Evolutionary conservation across 2,888 invertebrate species (phyloP).

Genomic region (Idaea dimidiata): DNA sequence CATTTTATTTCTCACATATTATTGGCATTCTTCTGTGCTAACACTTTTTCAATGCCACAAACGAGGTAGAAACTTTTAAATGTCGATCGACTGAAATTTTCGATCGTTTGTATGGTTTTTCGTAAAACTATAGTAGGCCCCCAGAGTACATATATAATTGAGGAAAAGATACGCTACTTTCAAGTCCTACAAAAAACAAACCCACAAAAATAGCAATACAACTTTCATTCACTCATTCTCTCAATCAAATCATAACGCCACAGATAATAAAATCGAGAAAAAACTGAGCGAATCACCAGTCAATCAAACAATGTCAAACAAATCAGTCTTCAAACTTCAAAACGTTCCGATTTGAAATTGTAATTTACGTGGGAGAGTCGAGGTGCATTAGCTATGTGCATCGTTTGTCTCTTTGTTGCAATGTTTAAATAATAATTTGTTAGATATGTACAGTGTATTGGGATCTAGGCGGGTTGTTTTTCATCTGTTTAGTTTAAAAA

Average conservation of each 20-base stretch:
- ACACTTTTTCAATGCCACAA: too few relatives aligned
- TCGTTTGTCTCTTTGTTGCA: conserved; percentile 33
- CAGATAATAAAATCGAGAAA: not conserved
- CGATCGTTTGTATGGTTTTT: too few relatives aligned
- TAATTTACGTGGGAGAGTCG: conserved; percentile 46
- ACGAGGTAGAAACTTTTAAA: too few relatives aligned
- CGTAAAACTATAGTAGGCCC: too few relatives aligned
- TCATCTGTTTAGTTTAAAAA: not conserved
- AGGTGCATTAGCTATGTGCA: conserved; percentile 33
- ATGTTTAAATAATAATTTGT: not conserved
- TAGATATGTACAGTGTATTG: not conserved
- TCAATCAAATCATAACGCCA: not conserved
- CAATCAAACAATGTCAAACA: conserved; percentile 24
- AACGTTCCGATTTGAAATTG: conserved; percentile 39
- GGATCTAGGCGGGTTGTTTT: not conserved
- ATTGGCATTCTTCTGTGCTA: too few relatives aligned
- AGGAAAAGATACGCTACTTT: not conserved
- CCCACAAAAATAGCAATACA: conserved; percentile 4
- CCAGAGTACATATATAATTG: not conserved
- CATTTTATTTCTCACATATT: too few relatives aligned
- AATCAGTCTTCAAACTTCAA: conserved; percentile 18
- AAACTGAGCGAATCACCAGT: conserved; percentile 12
- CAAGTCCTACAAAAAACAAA: not conserved
- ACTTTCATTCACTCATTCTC: conserved; percentile 9
- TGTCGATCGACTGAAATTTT: too few relatives aligned